Conservation (phyloP, 2,113 vertebrate species). For the Cisticola juncidis region DNA sequence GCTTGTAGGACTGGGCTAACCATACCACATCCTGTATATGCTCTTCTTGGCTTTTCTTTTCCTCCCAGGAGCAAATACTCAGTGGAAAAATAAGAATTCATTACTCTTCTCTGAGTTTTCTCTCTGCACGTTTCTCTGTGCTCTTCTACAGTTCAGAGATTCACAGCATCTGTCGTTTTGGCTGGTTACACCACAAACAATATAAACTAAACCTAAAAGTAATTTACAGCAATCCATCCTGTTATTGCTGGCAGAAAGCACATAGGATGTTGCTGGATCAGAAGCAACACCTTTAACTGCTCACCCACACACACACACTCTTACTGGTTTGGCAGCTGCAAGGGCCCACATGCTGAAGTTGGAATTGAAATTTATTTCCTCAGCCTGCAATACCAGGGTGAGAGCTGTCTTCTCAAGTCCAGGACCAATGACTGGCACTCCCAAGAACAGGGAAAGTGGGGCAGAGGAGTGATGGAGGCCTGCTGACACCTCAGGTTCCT, state of each 20-base stretch:
- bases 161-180: background rate
- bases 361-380: background rate
- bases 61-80: background rate
- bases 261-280: background rate
- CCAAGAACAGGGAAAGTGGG: background rate
- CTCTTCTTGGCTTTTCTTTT: background rate
- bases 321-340: background rate
- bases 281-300: background rate
- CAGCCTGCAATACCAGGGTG: background rate
- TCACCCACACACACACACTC: background rate
- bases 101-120: background rate
- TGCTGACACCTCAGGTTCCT: background rate
- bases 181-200: background rate
- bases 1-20: background rate
- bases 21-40: background rate
- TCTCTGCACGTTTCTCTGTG: background rate
- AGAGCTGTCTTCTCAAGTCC: background rate
- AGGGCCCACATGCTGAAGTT: background rate
- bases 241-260: background rate
- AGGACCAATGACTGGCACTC: background rate
- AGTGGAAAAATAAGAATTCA: background rate
- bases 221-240: background rate
- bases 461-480: background rate
- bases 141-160: background rate
- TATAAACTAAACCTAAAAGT: background rate